phyloP scores from a whole-genome alignment of 2,888 invertebrate genomes.

The Stomorhina lunata region DNA sequence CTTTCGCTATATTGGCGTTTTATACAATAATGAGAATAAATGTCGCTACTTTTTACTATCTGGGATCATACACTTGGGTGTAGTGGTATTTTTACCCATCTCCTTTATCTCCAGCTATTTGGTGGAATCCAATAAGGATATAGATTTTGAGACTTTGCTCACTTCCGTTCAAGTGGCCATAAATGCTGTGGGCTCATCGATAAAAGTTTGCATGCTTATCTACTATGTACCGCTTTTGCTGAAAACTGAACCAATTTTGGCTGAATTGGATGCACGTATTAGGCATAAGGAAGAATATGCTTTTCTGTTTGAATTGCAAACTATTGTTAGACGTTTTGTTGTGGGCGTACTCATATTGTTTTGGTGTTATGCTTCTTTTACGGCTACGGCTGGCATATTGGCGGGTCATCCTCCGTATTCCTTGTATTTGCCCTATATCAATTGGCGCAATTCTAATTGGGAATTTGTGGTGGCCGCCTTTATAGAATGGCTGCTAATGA shows the following conservation, averaged over 20 bases:
- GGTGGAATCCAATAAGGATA: background rate
- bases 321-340: constrained; percentile 46
- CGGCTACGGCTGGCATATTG: background rate
- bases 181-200: constrained; percentile 65
- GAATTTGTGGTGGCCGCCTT: constrained; percentile 58
- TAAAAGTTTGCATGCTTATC: constrained; percentile 65
- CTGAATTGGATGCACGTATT: constrained; percentile 66
- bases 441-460: constrained; percentile 60
- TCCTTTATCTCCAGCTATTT: background rate
- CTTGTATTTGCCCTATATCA: constrained; percentile 52
- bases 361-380: constrained; percentile 62
- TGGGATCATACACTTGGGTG: constrained; percentile 11
- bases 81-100: constrained; percentile 55
- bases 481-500: constrained; percentile 61
- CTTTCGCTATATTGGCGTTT: too few relatives aligned
- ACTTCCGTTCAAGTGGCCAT: constrained; percentile 66
- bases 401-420: constrained; percentile 63
- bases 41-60: too few relatives aligned
- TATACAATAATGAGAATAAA: too few relatives aligned
- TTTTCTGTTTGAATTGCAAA: background rate
- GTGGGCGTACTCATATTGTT: constrained; percentile 61
- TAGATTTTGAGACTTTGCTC: constrained; percentile 63
- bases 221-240: constrained; percentile 60
- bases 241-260: constrained; percentile 51
- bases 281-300: constrained; percentile 41